Percentiles rank a stretch among this genome's conserved stretches.
These are phyloP conservation scores for Uloborus plumipes DNA, from an alignment of 2,888 invertebrate genomes.

Conservation along the genomic window DNA sequence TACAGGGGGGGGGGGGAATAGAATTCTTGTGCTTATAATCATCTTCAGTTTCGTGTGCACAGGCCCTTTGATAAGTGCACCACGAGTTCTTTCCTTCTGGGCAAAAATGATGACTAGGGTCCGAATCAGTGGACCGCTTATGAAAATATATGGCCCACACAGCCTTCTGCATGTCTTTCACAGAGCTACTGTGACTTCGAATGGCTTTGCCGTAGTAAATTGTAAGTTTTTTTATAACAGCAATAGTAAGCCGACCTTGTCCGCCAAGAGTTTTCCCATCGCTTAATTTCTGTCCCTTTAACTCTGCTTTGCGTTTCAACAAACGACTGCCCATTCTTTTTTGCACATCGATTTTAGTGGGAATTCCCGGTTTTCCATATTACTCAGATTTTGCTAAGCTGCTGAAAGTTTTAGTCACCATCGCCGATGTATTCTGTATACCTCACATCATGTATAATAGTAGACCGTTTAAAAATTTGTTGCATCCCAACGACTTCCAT, in stretches of 20 bases:
- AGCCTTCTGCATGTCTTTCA: background rate
- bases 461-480: background rate
- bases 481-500: conserved; percentile 13
- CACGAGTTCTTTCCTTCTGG: conserved; percentile 5
- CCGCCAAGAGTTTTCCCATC: conserved; percentile 22
- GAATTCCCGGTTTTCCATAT: background rate
- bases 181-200: background rate
- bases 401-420: conserved; percentile 4
- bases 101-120: conserved; percentile 1
- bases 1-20: background rate
- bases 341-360: background rate
- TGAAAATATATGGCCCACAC: conserved; percentile 21
- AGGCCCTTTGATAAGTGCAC: background rate
- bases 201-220: conserved; percentile 9
- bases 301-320: background rate
- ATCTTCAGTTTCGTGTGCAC: background rate
- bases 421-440: conserved; percentile 1
- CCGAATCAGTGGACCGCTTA: background rate
- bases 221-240: background rate
- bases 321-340: conserved; percentile 4
- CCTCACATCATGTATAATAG: background rate
- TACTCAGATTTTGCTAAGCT: background rate
- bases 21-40: background rate
- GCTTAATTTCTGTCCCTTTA: background rate
- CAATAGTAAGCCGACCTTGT: conserved; percentile 1